Conservation (phyloP, 2,797 vertebrate genomes). For the Trichosurus vulpecula region DNA sequence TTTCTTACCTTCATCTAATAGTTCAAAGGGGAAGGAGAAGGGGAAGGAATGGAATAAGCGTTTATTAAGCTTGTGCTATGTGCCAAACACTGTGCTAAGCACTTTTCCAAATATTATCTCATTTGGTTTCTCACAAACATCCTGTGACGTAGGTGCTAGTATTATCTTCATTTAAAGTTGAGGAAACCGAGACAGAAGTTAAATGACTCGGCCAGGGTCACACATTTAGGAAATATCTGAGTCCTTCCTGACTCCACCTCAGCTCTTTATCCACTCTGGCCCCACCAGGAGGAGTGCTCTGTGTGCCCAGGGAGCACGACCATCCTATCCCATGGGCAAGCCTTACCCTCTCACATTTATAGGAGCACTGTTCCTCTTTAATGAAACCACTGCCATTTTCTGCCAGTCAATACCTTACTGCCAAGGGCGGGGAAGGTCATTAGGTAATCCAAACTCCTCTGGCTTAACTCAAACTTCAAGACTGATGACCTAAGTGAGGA, state of each 20-base stretch:
- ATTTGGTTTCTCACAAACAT: too few relatives aligned
- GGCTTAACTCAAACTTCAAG: neutral
- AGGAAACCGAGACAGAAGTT: too few relatives aligned
- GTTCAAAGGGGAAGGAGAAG: too few relatives aligned
- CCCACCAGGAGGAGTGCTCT: neutral
- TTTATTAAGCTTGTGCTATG: too few relatives aligned
- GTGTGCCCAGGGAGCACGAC: neutral
- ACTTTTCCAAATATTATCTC: too few relatives aligned
- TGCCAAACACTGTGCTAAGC: too few relatives aligned
- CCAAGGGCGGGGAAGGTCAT: neutral
- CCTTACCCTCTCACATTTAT: neutral
- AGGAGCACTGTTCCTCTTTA: neutral
- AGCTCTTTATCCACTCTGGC: neutral
- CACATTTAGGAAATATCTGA: neutral
- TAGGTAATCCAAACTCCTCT: conserved; percentile 35
- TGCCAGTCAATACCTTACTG: conserved; percentile 10
- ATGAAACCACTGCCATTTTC: conserved; percentile 29
- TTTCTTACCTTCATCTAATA: too few relatives aligned
- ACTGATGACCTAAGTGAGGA: conserved; percentile 2
- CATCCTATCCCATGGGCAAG: neutral
- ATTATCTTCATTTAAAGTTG: too few relatives aligned
- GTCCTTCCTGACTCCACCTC: neutral
- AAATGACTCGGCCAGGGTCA: neutral
- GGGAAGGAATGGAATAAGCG: too few relatives aligned
- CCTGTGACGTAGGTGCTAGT: too few relatives aligned